Evolutionary conservation across 2,113 vertebrate genomes (phyloP).

Genomic region (Proterorhinus semilunaris): DNA sequence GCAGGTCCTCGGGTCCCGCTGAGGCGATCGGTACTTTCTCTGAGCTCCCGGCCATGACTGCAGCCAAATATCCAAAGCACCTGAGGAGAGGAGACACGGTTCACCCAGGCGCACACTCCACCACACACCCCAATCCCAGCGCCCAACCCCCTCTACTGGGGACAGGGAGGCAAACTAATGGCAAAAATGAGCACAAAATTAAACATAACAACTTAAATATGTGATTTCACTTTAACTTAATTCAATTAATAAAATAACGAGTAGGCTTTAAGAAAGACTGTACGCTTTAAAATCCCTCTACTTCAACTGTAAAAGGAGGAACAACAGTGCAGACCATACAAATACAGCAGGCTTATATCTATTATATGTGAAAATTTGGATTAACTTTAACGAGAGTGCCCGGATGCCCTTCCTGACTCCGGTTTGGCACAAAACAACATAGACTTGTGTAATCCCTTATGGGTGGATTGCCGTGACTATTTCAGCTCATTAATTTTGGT

Average conservation of each 20-base stretch:
- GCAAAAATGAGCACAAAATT: neutral
- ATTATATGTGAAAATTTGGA: too few relatives aligned
- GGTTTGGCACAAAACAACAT: too few relatives aligned
- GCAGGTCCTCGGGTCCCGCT: slow-evolving; percentile 85
- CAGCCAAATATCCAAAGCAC: slow-evolving; percentile 62
- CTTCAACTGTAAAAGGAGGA: too few relatives aligned
- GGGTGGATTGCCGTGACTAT: neutral
- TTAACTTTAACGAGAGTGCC: neutral
- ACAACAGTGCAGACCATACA: too few relatives aligned
- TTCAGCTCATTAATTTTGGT: neutral
- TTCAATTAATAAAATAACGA: too few relatives aligned
- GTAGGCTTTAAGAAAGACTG: too few relatives aligned
- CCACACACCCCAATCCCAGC: slow-evolving; percentile 12
- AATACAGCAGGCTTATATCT: too few relatives aligned
- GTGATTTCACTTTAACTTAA: too few relatives aligned
- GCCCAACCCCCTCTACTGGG: slow-evolving; percentile 6
- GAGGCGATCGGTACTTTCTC: slow-evolving; percentile 89
- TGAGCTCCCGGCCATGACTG: slow-evolving; percentile 81
- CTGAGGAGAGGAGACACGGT: slow-evolving; percentile 34
- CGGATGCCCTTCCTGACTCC: neutral
- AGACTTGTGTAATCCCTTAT: neutral
- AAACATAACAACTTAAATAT: too few relatives aligned
- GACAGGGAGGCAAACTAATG: neutral
- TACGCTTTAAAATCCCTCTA: too few relatives aligned
- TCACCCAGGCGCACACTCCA: slow-evolving; percentile 21